Base-by-base conservation (phyloP, 2,888 invertebrate genomes). In the Brachylomia viminalis region DNA sequence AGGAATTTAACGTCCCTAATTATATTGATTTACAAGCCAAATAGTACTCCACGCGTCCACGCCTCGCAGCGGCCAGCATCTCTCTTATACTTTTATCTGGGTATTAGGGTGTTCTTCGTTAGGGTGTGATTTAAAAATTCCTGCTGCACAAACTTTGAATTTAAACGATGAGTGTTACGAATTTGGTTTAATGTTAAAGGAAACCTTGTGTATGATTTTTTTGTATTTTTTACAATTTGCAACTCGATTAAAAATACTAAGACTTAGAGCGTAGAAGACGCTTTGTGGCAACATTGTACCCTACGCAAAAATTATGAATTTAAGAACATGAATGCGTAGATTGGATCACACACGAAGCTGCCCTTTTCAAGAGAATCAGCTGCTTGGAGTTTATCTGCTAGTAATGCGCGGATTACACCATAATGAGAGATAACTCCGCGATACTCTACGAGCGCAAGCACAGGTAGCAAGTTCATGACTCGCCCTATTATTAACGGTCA, bases 21-120 rank as follows among this genome's bases (percentile, higher is more conserved):
- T 92, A 90, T 90, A 92, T 90, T 91, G 89, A 92, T 91, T 92
- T 92, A 91, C 90, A 90, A 87, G 74, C 84, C 85, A 83, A 86
- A 88, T 84, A 86, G 72, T 79, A 72, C 66, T 80, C 59, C 72
- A 75, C 70, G 62, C 72, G 79, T 64, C 69, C 72, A 75, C 70
- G 62, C 72, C 77, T 64, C 69, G 13, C 68, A 27, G 38, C 23
- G 2, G 15, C 47, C 74, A 68, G 67, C 69, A 65, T 76, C 76
- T 73, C 77, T 80, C 42, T 74, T 42, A 56, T 65, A 65, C 62
- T 69, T 70, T 67, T 45, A 56, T 67, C 72, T 68, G 52, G 20
- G 10, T 65, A 66, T 73, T 70, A 61, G 38, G 49, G 74, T 56
- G 74, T 45, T 77, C 42, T 45, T 70, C n/a, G 27, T 38, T 54